phyloP scores from a whole-genome alignment of 1,140 invertebrate species.

The Olivierus martensii region DNA sequence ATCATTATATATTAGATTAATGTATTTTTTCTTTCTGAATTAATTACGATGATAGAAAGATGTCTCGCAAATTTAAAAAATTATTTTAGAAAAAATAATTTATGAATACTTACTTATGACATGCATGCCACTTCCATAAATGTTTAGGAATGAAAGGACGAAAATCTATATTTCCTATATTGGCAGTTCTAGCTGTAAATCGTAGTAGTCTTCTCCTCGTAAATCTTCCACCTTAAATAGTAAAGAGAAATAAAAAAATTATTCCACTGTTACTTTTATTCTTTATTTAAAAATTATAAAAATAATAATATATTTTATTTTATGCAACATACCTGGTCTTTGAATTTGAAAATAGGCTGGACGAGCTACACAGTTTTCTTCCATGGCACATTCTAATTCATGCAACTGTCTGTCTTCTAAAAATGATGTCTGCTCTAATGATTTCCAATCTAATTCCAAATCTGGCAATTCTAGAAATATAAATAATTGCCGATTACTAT shows the following conservation, averaged over 20 bases:
- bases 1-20: neutral
- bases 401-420: constrained; percentile 72
- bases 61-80: neutral
- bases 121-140: constrained; percentile 93
- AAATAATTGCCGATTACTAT: constrained; percentile 10
- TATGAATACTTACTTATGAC: constrained; percentile 61
- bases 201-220: constrained; percentile 64
- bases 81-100: neutral
- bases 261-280: neutral
- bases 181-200: constrained; percentile 80
- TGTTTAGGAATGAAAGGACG: constrained; percentile 74
- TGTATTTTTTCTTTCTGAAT: neutral
- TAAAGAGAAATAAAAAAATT: neutral
- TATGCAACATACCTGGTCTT: neutral
- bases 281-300: neutral
- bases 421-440: constrained; percentile 63
- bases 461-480: constrained; percentile 50
- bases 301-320: too few relatives aligned
- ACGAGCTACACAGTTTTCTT: constrained; percentile 81
- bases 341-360: constrained; percentile 53
- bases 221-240: constrained; percentile 50
- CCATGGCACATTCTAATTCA: constrained; percentile 86
- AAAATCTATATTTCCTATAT: constrained; percentile 81
- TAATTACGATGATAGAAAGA: neutral
- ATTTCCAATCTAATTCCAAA: constrained; percentile 61